Evolutionary conservation across 2,888 invertebrate species (phyloP).

Genomic region (Brenthis daphne): DNA sequence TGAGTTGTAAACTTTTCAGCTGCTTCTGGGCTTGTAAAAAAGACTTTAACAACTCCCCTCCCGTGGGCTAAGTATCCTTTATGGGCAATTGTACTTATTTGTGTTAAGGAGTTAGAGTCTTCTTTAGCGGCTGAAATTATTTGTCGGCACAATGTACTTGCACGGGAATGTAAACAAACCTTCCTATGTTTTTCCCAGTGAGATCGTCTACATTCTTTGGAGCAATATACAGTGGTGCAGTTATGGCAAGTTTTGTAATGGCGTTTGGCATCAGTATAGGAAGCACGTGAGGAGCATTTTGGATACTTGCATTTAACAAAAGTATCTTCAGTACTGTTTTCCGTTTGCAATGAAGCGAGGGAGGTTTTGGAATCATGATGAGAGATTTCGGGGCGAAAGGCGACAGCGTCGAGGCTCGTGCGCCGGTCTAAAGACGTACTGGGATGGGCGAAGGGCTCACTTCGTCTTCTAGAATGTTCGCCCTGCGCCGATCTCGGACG

Average conservation of each 20-base stretch:
- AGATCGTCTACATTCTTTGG: constrained; percentile 92
- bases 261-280: constrained; percentile 88
- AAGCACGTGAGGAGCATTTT: constrained; percentile 88
- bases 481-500: constrained; percentile 69
- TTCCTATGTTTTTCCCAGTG: constrained; percentile 97
- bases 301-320: constrained; percentile 90
- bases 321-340: constrained; percentile 77
- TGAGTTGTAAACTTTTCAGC: constrained; percentile 92
- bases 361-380: constrained; percentile 72
- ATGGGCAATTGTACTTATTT: constrained; percentile 91
- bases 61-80: constrained; percentile 92
- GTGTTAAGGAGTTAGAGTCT: constrained; percentile 87
- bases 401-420: constrained; percentile 83
- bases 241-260: constrained; percentile 96
- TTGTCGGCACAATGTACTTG: constrained; percentile 93
- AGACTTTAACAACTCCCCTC: constrained; percentile 94
- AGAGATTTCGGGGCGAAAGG: constrained; percentile 63
- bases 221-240: constrained; percentile 97
- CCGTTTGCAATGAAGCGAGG: constrained; percentile 73
- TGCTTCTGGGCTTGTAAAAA: constrained; percentile 92
- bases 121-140: constrained; percentile 91
- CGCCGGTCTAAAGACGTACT: constrained; percentile 76
- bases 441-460: constrained; percentile 68
- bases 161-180: constrained; percentile 94
- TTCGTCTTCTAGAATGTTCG: constrained; percentile 74